A percentile compares a stretch with the other conserved stretches of the same genome.
phyloP scores from a whole-genome alignment of 2,113 vertebrate genomes.

The Vulpes lagopus region DNA sequence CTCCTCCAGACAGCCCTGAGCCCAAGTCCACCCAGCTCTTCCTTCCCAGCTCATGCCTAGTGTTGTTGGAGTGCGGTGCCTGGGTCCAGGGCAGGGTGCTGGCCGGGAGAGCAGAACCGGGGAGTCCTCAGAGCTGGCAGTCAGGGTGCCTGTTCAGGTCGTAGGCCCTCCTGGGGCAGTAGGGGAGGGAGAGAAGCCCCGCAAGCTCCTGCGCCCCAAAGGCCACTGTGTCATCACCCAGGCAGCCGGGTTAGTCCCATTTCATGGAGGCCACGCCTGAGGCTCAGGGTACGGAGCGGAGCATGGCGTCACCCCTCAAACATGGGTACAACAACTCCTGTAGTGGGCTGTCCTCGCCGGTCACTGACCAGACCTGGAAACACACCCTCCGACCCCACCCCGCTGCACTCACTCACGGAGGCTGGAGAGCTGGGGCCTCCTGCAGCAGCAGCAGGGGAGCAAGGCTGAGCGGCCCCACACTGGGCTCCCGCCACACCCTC shows the following conservation, averaged over 20 bases:
- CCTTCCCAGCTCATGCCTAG: neutral
- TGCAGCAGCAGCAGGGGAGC: fast-evolving
- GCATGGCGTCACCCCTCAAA: neutral
- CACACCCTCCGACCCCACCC: too few species aligned
- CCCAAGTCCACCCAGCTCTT: neutral
- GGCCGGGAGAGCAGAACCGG: fast-evolving
- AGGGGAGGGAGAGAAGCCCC: neutral
- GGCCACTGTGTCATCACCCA: too few species aligned
- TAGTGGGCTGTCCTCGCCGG: fast-evolving
- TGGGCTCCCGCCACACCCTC: neutral
- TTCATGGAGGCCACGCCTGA: neutral
- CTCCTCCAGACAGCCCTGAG: neutral
- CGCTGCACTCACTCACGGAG: too few species aligned
- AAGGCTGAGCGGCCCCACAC: too few species aligned
- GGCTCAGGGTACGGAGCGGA: fast-evolving
- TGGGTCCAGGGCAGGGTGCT: neutral
- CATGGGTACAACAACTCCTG: fast-evolving
- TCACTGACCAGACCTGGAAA: neutral
- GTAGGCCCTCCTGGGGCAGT: neutral
- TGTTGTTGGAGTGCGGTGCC: fast-evolving
- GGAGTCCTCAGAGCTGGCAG: neutral
- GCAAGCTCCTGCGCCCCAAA: neutral
- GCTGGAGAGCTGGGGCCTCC: fast-evolving
- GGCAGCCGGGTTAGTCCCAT: neutral
- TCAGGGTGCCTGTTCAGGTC: neutral